A percentile compares a stretch with the other conserved stretches of the same genome.
phyloP scores from a whole-genome alignment of 2,888 invertebrate species.

The Rapana venosa region DNA sequence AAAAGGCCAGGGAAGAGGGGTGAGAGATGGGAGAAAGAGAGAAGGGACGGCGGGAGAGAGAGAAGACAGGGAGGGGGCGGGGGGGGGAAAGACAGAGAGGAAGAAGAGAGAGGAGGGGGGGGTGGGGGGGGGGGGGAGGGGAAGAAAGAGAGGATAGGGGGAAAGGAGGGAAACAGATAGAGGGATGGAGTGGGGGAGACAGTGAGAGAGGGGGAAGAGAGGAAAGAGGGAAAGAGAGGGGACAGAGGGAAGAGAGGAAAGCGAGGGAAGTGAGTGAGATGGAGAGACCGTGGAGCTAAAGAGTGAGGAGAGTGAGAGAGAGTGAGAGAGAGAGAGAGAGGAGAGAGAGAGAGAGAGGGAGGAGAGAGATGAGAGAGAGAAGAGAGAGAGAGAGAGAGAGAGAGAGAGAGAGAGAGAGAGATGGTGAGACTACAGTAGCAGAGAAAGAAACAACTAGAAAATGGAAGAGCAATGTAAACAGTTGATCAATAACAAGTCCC shows the following conservation, averaged over 20 bases:
- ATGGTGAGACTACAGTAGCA: neutral
- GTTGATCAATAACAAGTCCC: no score
- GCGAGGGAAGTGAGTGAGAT: neutral
- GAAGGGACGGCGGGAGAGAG: no score
- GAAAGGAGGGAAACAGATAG: no score
- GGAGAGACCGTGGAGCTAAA: neutral
- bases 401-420: neutral
- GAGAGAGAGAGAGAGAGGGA: neutral
- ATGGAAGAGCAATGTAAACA: no score
- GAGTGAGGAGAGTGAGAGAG: constrained; percentile 40
- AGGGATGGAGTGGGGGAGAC: neutral
- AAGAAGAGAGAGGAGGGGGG: neutral
- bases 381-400: neutral
- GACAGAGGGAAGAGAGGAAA: neutral
- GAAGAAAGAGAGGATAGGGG: no score
- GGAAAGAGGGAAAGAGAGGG: neutral
- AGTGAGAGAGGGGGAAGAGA: neutral
- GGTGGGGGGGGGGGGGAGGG: neutral
- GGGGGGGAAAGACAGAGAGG: neutral
- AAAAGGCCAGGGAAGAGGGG: neutral
- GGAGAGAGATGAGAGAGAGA: neutral
- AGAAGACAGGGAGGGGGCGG: no score
- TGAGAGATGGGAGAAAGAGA: no score
- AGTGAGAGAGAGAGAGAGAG: constrained; percentile 29
- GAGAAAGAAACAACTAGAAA: no score